phyloP scores from a whole-genome alignment of 2,113 vertebrate genomes.

The Nerophis ophidion region DNA sequence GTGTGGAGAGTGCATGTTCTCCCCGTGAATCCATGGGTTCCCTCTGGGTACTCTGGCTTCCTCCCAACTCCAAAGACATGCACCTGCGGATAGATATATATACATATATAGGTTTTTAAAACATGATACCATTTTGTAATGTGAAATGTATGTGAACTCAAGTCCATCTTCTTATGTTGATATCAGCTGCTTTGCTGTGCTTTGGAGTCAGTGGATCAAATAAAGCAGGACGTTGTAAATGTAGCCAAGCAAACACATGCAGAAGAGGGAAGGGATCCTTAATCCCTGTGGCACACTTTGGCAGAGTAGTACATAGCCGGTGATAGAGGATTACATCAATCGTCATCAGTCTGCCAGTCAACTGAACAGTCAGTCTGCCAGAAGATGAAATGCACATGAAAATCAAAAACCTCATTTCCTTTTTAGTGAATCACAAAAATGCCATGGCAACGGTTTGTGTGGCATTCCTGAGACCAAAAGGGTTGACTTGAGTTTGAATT shows the following conservation, averaged over 20 bases:
- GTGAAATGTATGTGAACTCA: conserved; percentile 23
- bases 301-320: conserved; percentile 33
- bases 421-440: neutral
- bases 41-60: too few relatives aligned
- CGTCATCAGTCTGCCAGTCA: conserved; percentile 6
- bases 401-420: conserved; percentile 2
- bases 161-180: conserved; percentile 2
- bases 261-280: conserved; percentile 13
- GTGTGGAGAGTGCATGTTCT: too few relatives aligned
- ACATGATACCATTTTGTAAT: neutral
- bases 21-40: too few relatives aligned
- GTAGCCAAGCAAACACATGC: neutral
- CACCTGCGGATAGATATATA: too few relatives aligned
- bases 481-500: too few relatives aligned
- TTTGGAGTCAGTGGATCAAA: conserved; percentile 29
- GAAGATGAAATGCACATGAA: conserved; percentile 1
- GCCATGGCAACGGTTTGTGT: neutral
- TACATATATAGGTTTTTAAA: too few relatives aligned
- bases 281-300: conserved; percentile 40
- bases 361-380: conserved; percentile 4
- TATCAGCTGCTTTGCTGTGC: conserved; percentile 17
- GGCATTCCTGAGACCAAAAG: neutral
- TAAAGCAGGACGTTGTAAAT: conserved; percentile 20
- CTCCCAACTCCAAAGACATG: too few relatives aligned
- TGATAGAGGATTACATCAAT: conserved; percentile 37